Percentiles rank a stretch among this genome's conserved stretches.
Conservation (phyloP, 2,888 invertebrate genomes). For the Drosophila aldrichi region DNA sequence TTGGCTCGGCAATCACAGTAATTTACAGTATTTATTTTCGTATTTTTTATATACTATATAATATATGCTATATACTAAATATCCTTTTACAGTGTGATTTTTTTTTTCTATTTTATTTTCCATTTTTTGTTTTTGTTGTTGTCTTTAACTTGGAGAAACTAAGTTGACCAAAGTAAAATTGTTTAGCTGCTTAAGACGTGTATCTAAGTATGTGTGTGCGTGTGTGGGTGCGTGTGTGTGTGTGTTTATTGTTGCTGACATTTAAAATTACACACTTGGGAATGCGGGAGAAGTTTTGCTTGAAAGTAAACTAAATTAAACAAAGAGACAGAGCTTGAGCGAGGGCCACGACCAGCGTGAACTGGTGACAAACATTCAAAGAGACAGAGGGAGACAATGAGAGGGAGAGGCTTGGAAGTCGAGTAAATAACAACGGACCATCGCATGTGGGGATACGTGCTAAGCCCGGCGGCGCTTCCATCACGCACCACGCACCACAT, state of each 20-base stretch:
- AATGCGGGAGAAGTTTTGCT: conserved; percentile 69
- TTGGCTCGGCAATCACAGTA: not conserved
- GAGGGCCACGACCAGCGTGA: not conserved
- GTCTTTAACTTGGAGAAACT: conserved; percentile 54
- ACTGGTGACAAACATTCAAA: not conserved
- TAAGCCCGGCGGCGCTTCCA: conserved; percentile 7
- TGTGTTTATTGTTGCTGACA: conserved; percentile 73
- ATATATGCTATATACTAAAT: not conserved
- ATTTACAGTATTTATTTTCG: not conserved
- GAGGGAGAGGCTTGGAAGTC: conserved; percentile 14
- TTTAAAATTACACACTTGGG: conserved; percentile 79
- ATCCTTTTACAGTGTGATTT: not conserved
- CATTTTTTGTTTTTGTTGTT: not conserved
- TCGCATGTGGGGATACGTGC: conserved; percentile 64
- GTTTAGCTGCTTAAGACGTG: conserved; percentile 14
- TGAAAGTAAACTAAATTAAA: conserved; percentile 77
- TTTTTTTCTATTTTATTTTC: not conserved
- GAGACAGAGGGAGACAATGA: not conserved
- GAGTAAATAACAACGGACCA: conserved; percentile 61
- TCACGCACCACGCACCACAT: not conserved
- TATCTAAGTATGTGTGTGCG: conserved; percentile 10
- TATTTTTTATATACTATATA: not conserved
- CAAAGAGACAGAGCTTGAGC: conserved; percentile 31
- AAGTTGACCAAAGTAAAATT: conserved; percentile 36
- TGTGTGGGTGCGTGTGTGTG: conserved; percentile 29